Base-by-base conservation (phyloP, 2,888 invertebrate species). In the Bhutanitis thaidina region DNA sequence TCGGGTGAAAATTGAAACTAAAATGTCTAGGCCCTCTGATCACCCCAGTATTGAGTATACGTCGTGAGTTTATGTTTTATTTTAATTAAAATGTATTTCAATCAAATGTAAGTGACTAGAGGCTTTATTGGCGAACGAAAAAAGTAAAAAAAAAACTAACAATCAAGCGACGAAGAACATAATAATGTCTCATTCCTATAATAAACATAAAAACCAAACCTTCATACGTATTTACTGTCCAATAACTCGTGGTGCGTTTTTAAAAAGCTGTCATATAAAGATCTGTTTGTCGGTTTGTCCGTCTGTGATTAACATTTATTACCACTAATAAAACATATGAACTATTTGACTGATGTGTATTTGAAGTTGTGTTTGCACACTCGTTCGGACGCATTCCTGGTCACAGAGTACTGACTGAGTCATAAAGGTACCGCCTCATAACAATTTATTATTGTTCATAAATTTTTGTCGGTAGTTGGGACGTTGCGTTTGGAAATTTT, bases 341-440 rank as follows among this genome's bases (percentile, higher is more conserved):
- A 37, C 37, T 62, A 60, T 69, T 68, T 78, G 74, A 76, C 72
- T 60, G 69, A 46, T 58, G 60, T 55, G 57, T 56, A 57, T 56
- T 51, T 61, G 58, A 49, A 54, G 46, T 59, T 43, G 60, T 79
- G 81, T 83, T 80, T 83, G 82, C 81, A 67, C 73, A 69, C 67
- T 59, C 65, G 67, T 70, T 62, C 54, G 54, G 59, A 25, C 40
- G 52, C 62, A 65, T 67, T 65, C 62, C 53, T 55, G 50, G 37
- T 15, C 47, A 30, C 50, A 52, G 59, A n/a, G n/a, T n/a, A n/a
- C n/a, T n/a, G 62, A 72, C 75, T 84, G 82, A 84, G 56, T 65
- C 65, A 65, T 59, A 65, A 55, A 59, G 62, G 48, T 37, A 46
- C 59, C 57, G 57, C 57, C 43, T 50, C 45, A 40, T 43, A 54